Percentiles rank a stretch among this genome's conserved stretches.
These are phyloP conservation scores for Nemoura dubitans DNA, from an alignment of 2,888 invertebrate genomes.

Conservation along the genomic window DNA sequence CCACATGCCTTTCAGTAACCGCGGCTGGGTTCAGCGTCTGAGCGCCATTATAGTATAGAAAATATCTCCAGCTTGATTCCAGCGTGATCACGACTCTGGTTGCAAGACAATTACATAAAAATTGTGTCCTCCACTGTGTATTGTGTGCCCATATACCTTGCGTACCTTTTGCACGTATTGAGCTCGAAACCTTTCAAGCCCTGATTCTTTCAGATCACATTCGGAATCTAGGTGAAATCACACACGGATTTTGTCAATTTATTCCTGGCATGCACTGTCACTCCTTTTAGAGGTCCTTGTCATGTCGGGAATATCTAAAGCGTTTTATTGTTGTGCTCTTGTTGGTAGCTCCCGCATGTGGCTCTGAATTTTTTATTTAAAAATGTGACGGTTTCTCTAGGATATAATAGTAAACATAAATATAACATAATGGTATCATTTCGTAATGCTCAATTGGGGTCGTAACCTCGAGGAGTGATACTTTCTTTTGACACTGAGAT, in stretches of 20 bases:
- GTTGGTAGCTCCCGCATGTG: neutral
- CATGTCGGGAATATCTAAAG: neutral
- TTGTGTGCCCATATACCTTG: neutral
- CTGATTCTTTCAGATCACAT: neutral
- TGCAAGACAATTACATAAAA: neutral
- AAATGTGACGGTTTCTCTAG: neutral
- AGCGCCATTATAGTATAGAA: no score
- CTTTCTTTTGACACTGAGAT: neutral
- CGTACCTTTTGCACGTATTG: neutral
- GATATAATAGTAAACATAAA: neutral
- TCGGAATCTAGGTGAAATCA: neutral
- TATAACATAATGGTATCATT: constrained; percentile 5
- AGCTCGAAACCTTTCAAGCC: neutral
- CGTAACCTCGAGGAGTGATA: neutral
- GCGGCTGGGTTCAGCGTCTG: no score
- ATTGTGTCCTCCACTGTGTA: neutral
- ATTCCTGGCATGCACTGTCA: neutral
- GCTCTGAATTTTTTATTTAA: neutral
- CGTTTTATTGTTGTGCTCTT: neutral
- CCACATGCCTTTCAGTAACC: neutral
- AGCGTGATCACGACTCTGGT: neutral
- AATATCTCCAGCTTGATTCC: no score
- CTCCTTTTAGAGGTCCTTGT: neutral
- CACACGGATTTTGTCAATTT: neutral
- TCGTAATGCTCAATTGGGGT: neutral